These are phyloP conservation scores for Sprattus sprattus DNA, from an alignment of 2,113 vertebrate species.

Conservation along the genomic window DNA sequence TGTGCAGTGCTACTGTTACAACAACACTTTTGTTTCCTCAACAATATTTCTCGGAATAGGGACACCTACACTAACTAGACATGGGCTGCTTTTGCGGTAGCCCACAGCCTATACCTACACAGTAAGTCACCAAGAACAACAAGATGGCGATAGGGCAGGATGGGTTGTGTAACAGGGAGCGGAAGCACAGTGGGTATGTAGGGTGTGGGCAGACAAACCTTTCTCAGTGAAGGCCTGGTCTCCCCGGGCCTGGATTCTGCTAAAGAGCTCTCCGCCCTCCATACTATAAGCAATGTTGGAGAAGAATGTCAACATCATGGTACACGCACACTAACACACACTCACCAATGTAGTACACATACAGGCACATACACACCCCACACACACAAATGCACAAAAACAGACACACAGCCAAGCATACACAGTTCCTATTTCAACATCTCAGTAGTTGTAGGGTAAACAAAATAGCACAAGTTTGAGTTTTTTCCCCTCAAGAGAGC, in stretches of 20 bases:
- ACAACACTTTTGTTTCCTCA: background rate
- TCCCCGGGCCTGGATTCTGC: slow-evolving; percentile 92
- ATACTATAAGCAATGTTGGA: slow-evolving; percentile 73
- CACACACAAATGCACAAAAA: background rate
- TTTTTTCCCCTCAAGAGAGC: background rate
- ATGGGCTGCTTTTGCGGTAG: background rate
- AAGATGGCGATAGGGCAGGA: background rate
- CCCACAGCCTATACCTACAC: background rate
- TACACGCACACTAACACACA: slow-evolving; percentile 34
- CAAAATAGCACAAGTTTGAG: background rate
- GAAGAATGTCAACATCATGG: slow-evolving; percentile 23
- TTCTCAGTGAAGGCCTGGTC: slow-evolving; percentile 97
- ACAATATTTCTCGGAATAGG: background rate
- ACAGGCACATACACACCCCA: background rate
- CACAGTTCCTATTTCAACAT: slow-evolving; percentile 6
- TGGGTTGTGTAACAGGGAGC: background rate
- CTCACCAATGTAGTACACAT: slow-evolving; percentile 25
- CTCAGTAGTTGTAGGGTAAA: background rate
- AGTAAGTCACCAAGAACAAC: background rate
- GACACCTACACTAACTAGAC: background rate
- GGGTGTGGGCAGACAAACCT: slow-evolving; percentile 70
- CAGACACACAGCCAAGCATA: background rate
- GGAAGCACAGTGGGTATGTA: background rate
- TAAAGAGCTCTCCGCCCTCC: slow-evolving; percentile 98
- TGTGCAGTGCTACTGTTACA: background rate